Evolutionary conservation across 2,113 vertebrate genomes (phyloP).

Genomic region (Irena cyanogastra): DNA sequence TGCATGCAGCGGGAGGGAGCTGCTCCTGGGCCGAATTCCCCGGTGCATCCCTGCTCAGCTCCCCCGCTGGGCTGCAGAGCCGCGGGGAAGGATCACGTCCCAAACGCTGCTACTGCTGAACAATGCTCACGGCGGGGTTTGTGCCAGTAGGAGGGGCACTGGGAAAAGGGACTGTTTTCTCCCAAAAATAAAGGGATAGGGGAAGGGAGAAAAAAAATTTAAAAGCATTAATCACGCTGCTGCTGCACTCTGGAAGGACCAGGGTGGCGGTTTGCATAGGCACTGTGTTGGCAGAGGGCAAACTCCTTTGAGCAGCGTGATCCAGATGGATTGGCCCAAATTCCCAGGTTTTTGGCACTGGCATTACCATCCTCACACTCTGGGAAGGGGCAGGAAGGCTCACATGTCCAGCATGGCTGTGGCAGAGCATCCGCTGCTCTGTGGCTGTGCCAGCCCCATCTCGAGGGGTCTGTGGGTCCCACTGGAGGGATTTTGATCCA

Average conservation of each 20-base stretch:
- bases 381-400: neutral
- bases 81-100: neutral
- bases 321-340: neutral
- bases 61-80: neutral
- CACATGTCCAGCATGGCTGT: fast-evolving
- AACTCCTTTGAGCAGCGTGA: neutral
- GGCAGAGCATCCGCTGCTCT: fast-evolving
- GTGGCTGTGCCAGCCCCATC: neutral
- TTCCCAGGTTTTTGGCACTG: neutral
- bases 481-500: neutral
- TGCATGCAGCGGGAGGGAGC: neutral
- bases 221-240: neutral
- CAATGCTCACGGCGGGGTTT: neutral
- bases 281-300: neutral
- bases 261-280: neutral
- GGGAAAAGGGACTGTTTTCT: neutral
- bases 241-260: neutral
- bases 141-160: neutral
- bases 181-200: neutral
- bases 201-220: neutral
- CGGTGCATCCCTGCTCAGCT: neutral
- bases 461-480: neutral
- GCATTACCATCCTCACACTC: neutral
- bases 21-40: neutral
- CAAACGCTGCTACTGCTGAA: neutral